Percentiles rank a stretch among this genome's conserved stretches.
phyloP scores from a whole-genome alignment of 2,113 vertebrate species.

The Manacus vitellinus region DNA sequence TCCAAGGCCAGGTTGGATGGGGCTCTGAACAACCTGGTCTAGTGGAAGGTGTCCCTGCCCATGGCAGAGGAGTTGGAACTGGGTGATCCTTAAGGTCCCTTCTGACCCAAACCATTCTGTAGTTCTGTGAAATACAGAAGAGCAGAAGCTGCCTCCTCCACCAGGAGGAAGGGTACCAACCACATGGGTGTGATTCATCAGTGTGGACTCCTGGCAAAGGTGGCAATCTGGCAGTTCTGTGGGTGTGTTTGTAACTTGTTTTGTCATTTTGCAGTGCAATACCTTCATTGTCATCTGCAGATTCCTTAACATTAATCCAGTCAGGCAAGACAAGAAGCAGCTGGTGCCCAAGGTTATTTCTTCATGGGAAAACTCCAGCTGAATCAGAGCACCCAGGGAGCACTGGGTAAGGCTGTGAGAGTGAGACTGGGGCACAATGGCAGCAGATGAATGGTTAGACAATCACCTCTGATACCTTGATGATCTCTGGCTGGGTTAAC shows the following conservation, averaged over 20 bases:
- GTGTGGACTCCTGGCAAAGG: constrained; percentile 39
- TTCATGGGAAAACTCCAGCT: not conserved
- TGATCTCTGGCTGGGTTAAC: not conserved
- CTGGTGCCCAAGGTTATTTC: not conserved
- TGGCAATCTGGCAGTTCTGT: constrained; percentile 58
- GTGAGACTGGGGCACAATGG: not conserved
- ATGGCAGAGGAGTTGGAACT: not conserved
- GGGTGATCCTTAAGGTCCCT: not conserved
- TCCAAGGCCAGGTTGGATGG: not conserved
- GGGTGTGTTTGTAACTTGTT: constrained; percentile 33
- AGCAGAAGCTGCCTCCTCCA: not conserved
- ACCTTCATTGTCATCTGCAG: not conserved
- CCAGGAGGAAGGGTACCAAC: not conserved
- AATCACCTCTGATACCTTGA: not conserved
- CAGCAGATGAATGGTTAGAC: not conserved
- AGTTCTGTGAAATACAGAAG: not conserved
- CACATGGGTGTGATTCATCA: constrained; percentile 57
- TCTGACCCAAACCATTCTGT: not conserved
- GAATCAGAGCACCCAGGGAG: not conserved
- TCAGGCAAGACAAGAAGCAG: not conserved
- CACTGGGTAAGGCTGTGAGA: not conserved
- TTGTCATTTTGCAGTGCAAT: constrained; percentile 49
- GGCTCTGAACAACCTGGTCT: not conserved
- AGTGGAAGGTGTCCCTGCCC: not conserved
- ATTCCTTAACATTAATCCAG: constrained; percentile 22